Conservation (phyloP, 1,140 invertebrate species). For the Theocolax elegans region DNA sequence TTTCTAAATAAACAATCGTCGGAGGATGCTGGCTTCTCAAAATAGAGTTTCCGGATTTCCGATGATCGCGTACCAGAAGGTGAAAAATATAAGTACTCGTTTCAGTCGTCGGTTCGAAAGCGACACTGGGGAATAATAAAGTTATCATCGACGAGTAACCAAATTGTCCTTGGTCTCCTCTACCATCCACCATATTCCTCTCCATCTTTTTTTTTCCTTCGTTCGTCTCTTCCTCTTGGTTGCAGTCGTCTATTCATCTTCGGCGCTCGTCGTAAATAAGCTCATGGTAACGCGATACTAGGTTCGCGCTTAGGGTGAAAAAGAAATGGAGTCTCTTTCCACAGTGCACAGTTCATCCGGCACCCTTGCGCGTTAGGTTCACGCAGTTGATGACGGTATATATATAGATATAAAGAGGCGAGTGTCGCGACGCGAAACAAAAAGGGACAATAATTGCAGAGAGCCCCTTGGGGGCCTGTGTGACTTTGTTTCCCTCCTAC, state of each 20-base stretch:
- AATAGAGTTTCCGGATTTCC: too few species aligned
- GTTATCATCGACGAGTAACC: slow-evolving; percentile 21
- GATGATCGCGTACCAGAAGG: too few species aligned
- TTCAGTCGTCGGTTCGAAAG: slow-evolving; percentile 27
- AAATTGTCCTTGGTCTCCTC: background rate
- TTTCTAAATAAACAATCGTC: too few species aligned
- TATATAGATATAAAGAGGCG: too few species aligned
- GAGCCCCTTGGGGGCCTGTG: slow-evolving; percentile 46
- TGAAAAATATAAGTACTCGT: slow-evolving; percentile 15
- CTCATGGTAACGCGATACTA: slow-evolving; percentile 44
- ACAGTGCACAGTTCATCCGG: background rate
- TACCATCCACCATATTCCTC: background rate
- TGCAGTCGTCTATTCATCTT: slow-evolving; percentile 29
- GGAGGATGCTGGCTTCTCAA: too few species aligned
- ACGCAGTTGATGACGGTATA: too few species aligned
- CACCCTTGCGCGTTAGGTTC: background rate
- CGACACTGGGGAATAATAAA: slow-evolving; percentile 36
- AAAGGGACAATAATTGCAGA: slow-evolving; percentile 57
- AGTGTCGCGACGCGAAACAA: background rate
- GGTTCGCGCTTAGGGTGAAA: slow-evolving; percentile 46
- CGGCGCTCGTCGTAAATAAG: slow-evolving; percentile 34
- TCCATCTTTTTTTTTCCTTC: background rate
- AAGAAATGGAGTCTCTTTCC: slow-evolving; percentile 49
- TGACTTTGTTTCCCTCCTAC: background rate
- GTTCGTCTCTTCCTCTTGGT: background rate